Evolutionary conservation across 2,888 invertebrate genomes (phyloP).

Genomic region (Eurois occulta): DNA sequence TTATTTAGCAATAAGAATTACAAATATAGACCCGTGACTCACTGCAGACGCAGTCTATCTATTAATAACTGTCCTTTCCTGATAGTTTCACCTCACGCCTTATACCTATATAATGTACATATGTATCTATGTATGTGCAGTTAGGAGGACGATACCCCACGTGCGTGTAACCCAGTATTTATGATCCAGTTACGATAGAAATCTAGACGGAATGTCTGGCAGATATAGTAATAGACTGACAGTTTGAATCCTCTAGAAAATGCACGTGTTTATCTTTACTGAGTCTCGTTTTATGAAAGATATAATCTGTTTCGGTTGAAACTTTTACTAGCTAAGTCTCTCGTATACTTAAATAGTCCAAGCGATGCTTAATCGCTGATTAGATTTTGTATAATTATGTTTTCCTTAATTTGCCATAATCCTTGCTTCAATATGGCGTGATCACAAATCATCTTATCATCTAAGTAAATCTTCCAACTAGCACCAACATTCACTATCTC

Average conservation of each 20-base stretch:
- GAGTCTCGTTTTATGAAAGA: slow-evolving; percentile 5
- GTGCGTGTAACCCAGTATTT: slow-evolving; percentile 23
- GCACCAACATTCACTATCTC: not conserved
- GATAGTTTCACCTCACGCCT: slow-evolving; percentile 36
- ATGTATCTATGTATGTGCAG: not conserved
- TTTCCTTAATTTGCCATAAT: not conserved
- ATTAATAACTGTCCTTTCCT: slow-evolving; percentile 43
- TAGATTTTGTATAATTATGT: not conserved
- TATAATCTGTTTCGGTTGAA: not conserved
- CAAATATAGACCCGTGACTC: slow-evolving; percentile 42
- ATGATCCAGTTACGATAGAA: slow-evolving; percentile 25
- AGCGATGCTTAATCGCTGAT: not conserved
- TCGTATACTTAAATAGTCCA: not conserved
- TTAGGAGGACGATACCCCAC: slow-evolving; percentile 19
- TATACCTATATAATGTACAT: not conserved
- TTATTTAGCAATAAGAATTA: slow-evolving; percentile 32
- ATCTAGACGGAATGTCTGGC: slow-evolving; percentile 44
- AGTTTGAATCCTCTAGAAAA: slow-evolving; percentile 2
- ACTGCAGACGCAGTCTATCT: slow-evolving; percentile 38
- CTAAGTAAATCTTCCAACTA: not conserved
- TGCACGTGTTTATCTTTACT: slow-evolving; percentile 11
- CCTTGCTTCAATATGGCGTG: not conserved
- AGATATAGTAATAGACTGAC: slow-evolving; percentile 7
- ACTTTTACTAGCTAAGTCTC: not conserved
- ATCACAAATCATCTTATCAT: not conserved